Base-by-base conservation (phyloP, 1,140 invertebrate genomes). In the Rhizoglyphus robini region DNA sequence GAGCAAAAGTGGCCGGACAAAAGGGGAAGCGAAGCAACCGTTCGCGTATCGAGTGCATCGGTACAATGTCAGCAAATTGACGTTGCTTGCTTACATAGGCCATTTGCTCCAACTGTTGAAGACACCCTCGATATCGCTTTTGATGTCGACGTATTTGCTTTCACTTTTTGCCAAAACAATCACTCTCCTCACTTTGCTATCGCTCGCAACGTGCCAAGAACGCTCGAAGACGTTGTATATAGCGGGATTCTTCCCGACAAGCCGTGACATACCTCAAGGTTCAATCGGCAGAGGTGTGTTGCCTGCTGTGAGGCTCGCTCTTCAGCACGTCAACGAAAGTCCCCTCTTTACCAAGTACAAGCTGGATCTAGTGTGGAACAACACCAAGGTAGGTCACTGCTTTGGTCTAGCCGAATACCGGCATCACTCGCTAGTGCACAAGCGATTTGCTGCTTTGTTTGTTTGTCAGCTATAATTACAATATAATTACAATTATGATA, bases 331-430 rank as follows among this genome's bases (percentile, higher is more conserved):
- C 73, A 95, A 95, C 76, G 86, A 90, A 70, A 87, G 88, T 73
- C 84, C 86, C 31, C 83, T 94, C 48, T 79, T 94, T 13, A 80
- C 84, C 59, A 89, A 90, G 75, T 91, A 93, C 76, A 81, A 87
- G 34, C 82, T 95, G 49, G 88, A 90, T 73, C 90, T 94, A 83
- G 88, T 87, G 83, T 92, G 88, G 87, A 94, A 94, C 74, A 88
- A 95, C 71, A 95, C 90, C 2, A 84, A 90, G 86, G 91, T 94
- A 74, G 79, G 78, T n/a, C n/a, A n/a, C n/a, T n/a, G n/a, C n/a
- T n/a, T n/a, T n/a, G n/a, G n/a, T n/a, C n/a, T n/a, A n/a, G n/a
- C n/a, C n/a, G n/a, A n/a, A n/a, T n/a, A n/a, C n/a, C n/a, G n/a
- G n/a, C n/a, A n/a, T n/a, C n/a, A n/a, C n/a, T n/a, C n/a, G n/a